Base-by-base conservation (phyloP, 2,888 invertebrate genomes). In the Seira musarum region DNA sequence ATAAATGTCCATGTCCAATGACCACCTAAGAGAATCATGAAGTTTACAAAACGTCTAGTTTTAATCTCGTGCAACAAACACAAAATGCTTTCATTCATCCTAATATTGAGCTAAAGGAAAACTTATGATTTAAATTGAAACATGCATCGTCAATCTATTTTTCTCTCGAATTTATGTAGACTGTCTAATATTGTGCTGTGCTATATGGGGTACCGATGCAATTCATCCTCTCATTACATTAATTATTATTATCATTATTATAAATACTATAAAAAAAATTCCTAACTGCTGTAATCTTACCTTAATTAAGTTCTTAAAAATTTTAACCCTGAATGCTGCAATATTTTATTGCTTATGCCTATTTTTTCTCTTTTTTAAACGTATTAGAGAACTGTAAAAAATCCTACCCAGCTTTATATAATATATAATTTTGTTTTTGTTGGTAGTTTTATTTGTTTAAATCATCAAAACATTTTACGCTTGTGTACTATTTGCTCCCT, bases 201-300 rank as follows among this genome's bases (percentile, higher is more conserved):
- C 74, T 74, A 80, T 74, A 80, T 74, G 80, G 80, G 80, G 74
- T 80, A 80, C 80, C 80, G 80, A 80, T 80, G 80, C 80, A 80
- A 80, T 80, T n/a, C 73, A 80, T 80, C 73, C 73, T 80, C 80
- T 80, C 80, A 80, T 64, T 80, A 79, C n/a, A n/a, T n/a, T n/a
- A n/a, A n/a, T n/a, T n/a, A n/a, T n/a, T n/a, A n/a, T n/a, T n/a
- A 80, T 79, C 57, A 79, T 71, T 60, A 80, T 79, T 67, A 79
- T 79, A 79, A 60, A 64, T 79, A 67, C n/a, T 72, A 69, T 74
- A 73, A 72, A n/a, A n/a, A n/a, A n/a, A n/a, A n/a, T n/a, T n/a
- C n/a, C n/a, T n/a, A n/a, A n/a, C n/a, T n/a, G n/a, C n/a, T n/a
- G n/a, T 72, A 79, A 61, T 68, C 73, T 65, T 73, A 73, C 65